Conservation (phyloP, 2,888 invertebrate species). For the Linnaemya vulpina region DNA sequence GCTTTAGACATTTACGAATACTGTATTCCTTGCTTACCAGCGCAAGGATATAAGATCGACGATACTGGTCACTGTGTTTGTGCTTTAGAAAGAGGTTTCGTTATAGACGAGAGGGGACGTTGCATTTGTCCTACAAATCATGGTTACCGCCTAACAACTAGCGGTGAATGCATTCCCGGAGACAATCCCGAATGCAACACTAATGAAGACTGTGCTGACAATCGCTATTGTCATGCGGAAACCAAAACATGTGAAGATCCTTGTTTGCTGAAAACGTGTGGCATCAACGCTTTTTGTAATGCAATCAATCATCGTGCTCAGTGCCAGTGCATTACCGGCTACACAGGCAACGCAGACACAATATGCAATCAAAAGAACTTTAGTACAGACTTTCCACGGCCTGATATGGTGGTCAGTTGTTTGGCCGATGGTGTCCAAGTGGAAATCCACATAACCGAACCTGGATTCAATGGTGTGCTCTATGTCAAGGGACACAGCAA, state of each 20-base stretch:
- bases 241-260: constrained; percentile 91
- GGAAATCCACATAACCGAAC: constrained; percentile 88
- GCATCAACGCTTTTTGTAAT: constrained; percentile 90
- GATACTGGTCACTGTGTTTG: constrained; percentile 92
- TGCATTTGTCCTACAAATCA: constrained; percentile 90
- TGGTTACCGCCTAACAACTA: constrained; percentile 86
- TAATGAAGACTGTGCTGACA: constrained; percentile 90
- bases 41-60: constrained; percentile 90
- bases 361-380: constrained; percentile 86
- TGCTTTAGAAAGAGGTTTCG: constrained; percentile 90
- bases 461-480: constrained; percentile 93
- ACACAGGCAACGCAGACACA: constrained; percentile 89
- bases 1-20: constrained; percentile 90
- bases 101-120: constrained; percentile 89
- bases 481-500: constrained; percentile 98
- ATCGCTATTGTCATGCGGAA: constrained; percentile 88
- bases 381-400: constrained; percentile 92
- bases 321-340: constrained; percentile 90
- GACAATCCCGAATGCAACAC: constrained; percentile 86
- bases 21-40: constrained; percentile 89
- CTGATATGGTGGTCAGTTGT: constrained; percentile 94
- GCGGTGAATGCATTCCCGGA: constrained; percentile 85
- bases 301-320: constrained; percentile 89
- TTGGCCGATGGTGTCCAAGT: constrained; percentile 96
- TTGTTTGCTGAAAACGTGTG: constrained; percentile 89